Base-by-base conservation (phyloP, 2,888 invertebrate species). In the Ceramica pisi region DNA sequence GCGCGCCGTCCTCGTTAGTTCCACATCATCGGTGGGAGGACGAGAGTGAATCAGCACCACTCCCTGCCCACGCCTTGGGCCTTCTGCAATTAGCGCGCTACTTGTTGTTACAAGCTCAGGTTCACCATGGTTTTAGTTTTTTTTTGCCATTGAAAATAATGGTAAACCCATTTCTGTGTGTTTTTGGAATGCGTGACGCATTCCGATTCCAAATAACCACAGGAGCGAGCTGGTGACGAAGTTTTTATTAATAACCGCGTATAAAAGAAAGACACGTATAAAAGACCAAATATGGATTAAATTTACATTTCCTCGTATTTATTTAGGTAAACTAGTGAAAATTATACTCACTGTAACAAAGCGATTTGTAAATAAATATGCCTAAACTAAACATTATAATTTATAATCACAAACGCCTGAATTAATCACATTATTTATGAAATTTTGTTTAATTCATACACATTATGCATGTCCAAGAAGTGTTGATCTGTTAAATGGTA, bases 41-140 rank as follows among this genome's bases (percentile, higher is more conserved):
- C 91, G 92, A 93, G 90, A 93, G 92, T 94, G 94, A 94, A 92
- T 93, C 92, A 92, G 86, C 90, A 86, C 86, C 90, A 85, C 89
- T 89, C 89, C 89, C 85, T 80, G 75, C 86, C 82, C 81, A 86
- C 87, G 79, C 86, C 84, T 82, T 65, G 59, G 82, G 64, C 77
- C 78, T 72, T 73, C 78, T 78, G 78, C 82, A 82, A 82, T 84
- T 84, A 84, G 64, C 68, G 70, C 70, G 75, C 80, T 80, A 80
- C 73, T 63, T 79, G 63, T 75, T 79, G 44, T 38, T 41, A 65
- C 66, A 59, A 41, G 68, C 67, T 61, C 77, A 68, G 57, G 64
- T 69, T 61, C 61, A 69, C 61, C 35, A 61, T 53, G 41, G 38
- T 44, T 41, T 14, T 23, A 38, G 7, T 38, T 0, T 57, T 35